A percentile compares a stretch with the other conserved stretches of the same genome.
phyloP scores from a whole-genome alignment of 1,140 invertebrate genomes.

The Zaprionus gabonicus region DNA sequence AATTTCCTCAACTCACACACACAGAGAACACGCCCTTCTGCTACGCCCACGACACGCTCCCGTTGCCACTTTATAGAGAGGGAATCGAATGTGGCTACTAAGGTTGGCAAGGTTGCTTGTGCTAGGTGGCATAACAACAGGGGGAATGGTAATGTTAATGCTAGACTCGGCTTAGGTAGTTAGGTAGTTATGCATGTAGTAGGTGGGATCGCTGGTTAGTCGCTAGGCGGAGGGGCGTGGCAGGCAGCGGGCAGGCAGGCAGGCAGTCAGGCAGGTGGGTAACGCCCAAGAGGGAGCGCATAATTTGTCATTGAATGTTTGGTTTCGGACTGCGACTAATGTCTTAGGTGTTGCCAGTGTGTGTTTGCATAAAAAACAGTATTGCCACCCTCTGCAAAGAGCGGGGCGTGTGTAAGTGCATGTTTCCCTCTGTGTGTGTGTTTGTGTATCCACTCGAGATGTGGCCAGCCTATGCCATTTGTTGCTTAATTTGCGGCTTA shows the following conservation, averaged over 20 bases:
- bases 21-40: conserved; percentile 47
- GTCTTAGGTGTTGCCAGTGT: conserved; percentile 61
- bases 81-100: conserved; percentile 35
- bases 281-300: conserved; percentile 64
- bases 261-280: conserved; percentile 37
- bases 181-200: conserved; percentile 47
- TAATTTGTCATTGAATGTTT: conserved; percentile 83
- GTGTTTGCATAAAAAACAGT: conserved; percentile 57
- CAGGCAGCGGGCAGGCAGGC: neutral
- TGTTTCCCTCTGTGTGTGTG: conserved; percentile 17
- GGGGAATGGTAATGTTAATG: conserved; percentile 33
- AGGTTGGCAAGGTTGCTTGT: neutral
- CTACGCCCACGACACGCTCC: conserved; percentile 63
- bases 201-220: conserved; percentile 42
- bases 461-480: conserved; percentile 50
- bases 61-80: conserved; percentile 15
- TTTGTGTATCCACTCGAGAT: conserved; percentile 54
- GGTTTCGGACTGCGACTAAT: conserved; percentile 59
- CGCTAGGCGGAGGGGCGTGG: conserved; percentile 34
- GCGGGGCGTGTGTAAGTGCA: conserved; percentile 29
- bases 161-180: conserved; percentile 41
- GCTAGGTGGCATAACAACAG: conserved; percentile 70
- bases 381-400: conserved; percentile 26
- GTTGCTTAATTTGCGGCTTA: conserved; percentile 63
- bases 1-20: conserved; percentile 55